phyloP scores from a whole-genome alignment of 2,888 invertebrate genomes.

The Phengaris alcon region DNA sequence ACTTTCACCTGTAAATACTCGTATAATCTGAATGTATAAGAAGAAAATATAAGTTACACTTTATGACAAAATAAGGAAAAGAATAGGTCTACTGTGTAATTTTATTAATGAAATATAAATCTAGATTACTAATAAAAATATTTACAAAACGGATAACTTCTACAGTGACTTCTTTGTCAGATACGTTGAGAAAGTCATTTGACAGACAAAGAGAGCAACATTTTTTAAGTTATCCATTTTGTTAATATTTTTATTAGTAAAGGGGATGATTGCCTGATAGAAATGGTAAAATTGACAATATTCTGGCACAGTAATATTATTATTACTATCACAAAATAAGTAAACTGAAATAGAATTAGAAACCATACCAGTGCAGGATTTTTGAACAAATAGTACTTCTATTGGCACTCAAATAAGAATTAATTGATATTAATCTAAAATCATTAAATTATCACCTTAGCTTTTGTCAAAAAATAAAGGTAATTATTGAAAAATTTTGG shows the following conservation, averaged over 20 bases:
- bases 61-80: not conserved
- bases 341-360: not conserved
- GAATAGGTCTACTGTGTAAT: not conserved
- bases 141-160: no score
- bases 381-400: not conserved
- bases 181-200: no score
- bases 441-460: not conserved
- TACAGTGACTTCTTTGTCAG: no score
- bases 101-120: not conserved
- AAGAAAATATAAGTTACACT: not conserved
- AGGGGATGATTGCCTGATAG: no score
- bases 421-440: conserved; percentile 5
- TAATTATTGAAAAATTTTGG: not conserved
- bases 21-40: not conserved
- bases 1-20: conserved; percentile 15
- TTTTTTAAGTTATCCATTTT: no score
- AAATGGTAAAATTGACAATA: not conserved
- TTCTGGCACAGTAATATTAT: not conserved
- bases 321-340: not conserved
- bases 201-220: no score
- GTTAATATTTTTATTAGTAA: no score
- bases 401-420: not conserved
- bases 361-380: not conserved
- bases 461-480: not conserved
- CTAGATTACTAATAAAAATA: not conserved